Evolutionary conservation across 2,113 vertebrate species (phyloP), one percentile per base, ranked within the genome.

Genomic region (Megalops atlanticus): DNA sequence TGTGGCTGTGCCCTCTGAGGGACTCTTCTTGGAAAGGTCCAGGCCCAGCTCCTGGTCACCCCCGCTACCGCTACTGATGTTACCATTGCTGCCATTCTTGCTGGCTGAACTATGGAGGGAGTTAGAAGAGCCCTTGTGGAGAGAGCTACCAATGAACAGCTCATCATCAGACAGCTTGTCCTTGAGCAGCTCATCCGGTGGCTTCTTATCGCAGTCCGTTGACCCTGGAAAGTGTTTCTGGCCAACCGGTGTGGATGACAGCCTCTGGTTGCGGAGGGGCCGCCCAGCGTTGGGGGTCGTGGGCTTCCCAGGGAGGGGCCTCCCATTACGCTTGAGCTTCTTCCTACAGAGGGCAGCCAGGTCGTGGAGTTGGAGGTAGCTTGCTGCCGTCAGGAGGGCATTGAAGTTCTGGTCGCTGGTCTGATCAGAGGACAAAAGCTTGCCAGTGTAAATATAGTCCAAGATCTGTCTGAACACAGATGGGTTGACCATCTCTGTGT

Each of bases 371-470:
- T 97, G 96, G 94, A 97, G 96, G 96, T 97, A 97, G 95, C 95
- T 97, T 92, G 96, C 96, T 68, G 96, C 96, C 11, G 96, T 97
- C 83, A 97, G 94, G 75, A 97, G 95, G 87, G 96, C 95, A 78
- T 91, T 95, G 70, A 97, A 95, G 89, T 96, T 95, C 89, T 96
- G 95, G 91, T 96, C 96, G 15, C 93, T 93, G 0, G 94, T 94
- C 89, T 94, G 95, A 89, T 96, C 95, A 0, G 92, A 91, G 45
- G 93, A 94, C 88, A 95, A 91, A 89, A 97, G 94, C 91, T 95
- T 98, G 85, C 98, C 98, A 21, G 97, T 99, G 92, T 99, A 99
- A 92, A 99, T 98, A 93, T 98, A 99, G 92, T 99, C 98, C 93
- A 99, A 93, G 81, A 99, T 94, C 92, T 98, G 96, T 83, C 97